A percentile compares a stretch with the other conserved stretches of the same genome.
These are phyloP conservation scores for Actinemys pallida DNA, from an alignment of 2,113 vertebrate species.

Conservation along the genomic window DNA sequence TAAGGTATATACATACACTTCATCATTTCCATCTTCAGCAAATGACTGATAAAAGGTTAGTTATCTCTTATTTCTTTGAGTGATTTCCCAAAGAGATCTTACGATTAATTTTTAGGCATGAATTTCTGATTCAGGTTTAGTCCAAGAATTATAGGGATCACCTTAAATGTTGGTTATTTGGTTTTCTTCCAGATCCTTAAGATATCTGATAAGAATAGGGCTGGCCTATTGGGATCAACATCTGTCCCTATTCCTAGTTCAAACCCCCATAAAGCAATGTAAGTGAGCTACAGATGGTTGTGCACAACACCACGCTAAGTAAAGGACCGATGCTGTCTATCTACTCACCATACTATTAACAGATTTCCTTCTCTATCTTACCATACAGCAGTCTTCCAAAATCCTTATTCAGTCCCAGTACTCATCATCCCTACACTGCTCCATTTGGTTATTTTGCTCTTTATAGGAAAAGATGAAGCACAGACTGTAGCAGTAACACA, in stretches of 20 bases:
- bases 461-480: neutral
- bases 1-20: neutral
- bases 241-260: neutral
- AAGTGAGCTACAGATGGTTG: neutral
- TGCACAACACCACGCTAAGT: neutral
- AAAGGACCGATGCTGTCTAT: neutral
- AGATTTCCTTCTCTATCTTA: neutral
- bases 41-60: neutral
- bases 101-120: neutral
- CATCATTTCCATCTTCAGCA: neutral
- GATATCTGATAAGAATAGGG: rapidly evolving
- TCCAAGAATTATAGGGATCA: neutral
- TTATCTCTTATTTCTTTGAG: neutral
- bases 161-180: neutral
- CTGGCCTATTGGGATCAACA: too few relatives aligned
- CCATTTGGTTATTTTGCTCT: neutral
- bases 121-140: neutral
- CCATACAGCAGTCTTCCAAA: rapidly evolving
- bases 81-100: neutral
- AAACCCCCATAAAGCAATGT: neutral
- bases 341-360: neutral
- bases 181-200: neutral
- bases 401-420: neutral
- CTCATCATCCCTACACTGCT: neutral
- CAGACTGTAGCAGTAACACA: neutral